Base-by-base conservation (phyloP, 1,140 invertebrate species). In the Cotesia glomerata region DNA sequence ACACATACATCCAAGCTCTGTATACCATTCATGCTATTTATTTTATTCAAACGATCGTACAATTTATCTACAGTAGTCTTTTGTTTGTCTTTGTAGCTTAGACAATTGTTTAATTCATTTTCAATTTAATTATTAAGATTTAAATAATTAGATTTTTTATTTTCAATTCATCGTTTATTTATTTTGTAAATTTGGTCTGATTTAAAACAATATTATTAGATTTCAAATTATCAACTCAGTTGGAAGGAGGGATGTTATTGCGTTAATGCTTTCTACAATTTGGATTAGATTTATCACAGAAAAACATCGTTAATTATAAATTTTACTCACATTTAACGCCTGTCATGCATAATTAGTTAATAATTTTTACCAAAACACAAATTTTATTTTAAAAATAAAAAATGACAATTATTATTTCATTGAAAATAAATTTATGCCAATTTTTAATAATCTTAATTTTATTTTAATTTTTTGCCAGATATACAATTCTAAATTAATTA, bases 231-330 rank as follows among this genome's bases (percentile, higher is more conserved):
- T 61, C 14, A 26, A 51, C 14, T 11, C 36, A 51, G 16, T 16
- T 51, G 45, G n/a, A 65, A 14, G 63, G 16, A 14, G 45, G 14
- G 39, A 59, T 61, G 34, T 63, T 63, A 62, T 59, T 39, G 62
- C 36, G n/a, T 11, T 16, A 39, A 49, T 69, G 34, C 18, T 66
- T 64, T 54, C 70, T 75, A 73, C 68, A 63, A 75, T 73, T 73
- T 73, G 68, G 61, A 62, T 70, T 75, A 69, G 75, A 78, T 84
- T 84, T 86, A 86, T 86, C 85, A 86, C 85, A 85, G 85, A 85
- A 86, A 86, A 85, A 85, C 77, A 84, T 84, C 81, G 82, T 79
- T 71, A 81, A 80, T 77, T 80, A 84, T 82, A 81, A 77, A 78
- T 79, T 79, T 76, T 78, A 56, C 26, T 35, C 63, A 39, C 63